phyloP scores from a whole-genome alignment of 2,797 vertebrate species.

The Nyctalus aviator region DNA sequence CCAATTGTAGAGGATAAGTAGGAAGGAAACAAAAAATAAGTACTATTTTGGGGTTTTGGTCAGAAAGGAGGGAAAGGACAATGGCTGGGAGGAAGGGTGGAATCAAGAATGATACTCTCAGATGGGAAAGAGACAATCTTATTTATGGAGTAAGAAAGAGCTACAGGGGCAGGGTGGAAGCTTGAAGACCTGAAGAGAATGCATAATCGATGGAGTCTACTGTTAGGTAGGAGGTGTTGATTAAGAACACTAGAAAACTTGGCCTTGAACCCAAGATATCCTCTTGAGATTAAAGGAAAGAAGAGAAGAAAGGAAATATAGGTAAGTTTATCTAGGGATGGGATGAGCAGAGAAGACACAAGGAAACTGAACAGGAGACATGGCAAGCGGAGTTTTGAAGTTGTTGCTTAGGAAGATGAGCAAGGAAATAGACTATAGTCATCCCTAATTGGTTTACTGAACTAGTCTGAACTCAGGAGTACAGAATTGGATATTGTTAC shows the following conservation, averaged over 20 bases:
- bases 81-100: not conserved
- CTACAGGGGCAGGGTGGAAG: not conserved
- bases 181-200: not conserved
- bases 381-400: not conserved
- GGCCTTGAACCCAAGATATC: not conserved
- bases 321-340: not conserved
- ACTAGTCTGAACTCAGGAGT: not conserved
- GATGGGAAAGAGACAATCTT: not conserved
- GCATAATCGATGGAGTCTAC: not conserved
- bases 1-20: not conserved
- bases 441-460: not conserved
- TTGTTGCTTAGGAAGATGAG: not conserved
- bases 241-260: not conserved
- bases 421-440: not conserved
- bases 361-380: not conserved
- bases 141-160: not conserved
- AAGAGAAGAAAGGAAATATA: not conserved
- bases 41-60: not conserved
- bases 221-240: not conserved
- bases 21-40: not conserved
- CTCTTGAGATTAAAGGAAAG: not conserved
- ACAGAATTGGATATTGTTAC: not conserved
- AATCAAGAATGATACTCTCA: not conserved
- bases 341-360: not conserved
- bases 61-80: not conserved